Evolutionary conservation across 2,888 invertebrate genomes (phyloP).

Genomic region (Oscheius sp.): DNA sequence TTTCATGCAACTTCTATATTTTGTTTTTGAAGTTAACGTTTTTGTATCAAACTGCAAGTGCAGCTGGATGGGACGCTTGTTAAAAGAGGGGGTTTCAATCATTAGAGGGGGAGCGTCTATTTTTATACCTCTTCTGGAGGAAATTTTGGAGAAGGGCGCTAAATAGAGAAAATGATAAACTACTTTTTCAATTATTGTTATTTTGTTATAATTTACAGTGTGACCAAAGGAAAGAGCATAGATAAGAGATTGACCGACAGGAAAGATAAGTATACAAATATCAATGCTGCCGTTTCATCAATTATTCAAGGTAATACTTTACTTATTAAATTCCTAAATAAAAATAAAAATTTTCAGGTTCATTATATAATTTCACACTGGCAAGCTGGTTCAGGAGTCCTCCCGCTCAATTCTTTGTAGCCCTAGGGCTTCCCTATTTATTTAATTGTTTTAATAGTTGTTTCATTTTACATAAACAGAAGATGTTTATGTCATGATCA

Average conservation of each 20-base stretch:
- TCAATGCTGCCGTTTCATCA: too few species aligned
- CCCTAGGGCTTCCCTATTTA: conserved; percentile 1
- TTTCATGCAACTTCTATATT: too few species aligned
- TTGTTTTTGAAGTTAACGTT: too few species aligned
- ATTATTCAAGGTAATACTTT: conserved; percentile 9
- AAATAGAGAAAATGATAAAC: conserved; percentile 23
- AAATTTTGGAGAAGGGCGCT: conserved; percentile 18
- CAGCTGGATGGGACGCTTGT: too few species aligned
- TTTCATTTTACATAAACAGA: conserved; percentile 22
- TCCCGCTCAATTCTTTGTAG: conserved; percentile 1
- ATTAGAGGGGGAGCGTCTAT: too few species aligned
- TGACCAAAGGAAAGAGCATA: too few species aligned
- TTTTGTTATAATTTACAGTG: too few species aligned
- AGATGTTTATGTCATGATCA: conserved; percentile 21
- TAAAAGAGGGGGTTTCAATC: too few species aligned
- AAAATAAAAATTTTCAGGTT: not conserved
- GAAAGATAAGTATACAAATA: too few species aligned
- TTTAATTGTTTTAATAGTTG: conserved; percentile 16
- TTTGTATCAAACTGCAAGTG: too few species aligned
- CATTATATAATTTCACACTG: not conserved
- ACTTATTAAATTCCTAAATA: not conserved
- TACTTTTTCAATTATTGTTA: conserved; percentile 10
- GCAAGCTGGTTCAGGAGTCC: not conserved
- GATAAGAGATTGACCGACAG: too few species aligned
- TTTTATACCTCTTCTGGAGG: too few species aligned